phyloP scores from a whole-genome alignment of 2,113 vertebrate genomes.

The Dinomys branickii region DNA sequence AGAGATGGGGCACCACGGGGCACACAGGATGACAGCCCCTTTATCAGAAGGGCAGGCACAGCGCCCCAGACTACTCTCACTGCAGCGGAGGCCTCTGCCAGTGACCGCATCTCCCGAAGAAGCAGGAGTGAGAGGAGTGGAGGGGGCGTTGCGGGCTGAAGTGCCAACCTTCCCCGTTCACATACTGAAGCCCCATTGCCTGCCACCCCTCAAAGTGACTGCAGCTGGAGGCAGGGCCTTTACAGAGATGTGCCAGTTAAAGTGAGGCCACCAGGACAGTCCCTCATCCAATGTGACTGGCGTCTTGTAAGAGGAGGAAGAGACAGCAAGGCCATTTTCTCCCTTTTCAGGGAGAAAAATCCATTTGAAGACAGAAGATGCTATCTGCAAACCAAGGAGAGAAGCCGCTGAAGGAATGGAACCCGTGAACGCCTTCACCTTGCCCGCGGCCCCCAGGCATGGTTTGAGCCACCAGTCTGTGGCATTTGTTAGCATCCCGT shows the following conservation, averaged over 20 bases:
- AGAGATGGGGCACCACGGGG: background rate
- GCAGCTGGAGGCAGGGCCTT: background rate
- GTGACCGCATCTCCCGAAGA: background rate
- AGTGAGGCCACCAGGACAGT: background rate
- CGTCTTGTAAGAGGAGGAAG: background rate
- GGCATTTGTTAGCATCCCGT: background rate
- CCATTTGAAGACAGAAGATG: background rate
- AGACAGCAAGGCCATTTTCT: background rate
- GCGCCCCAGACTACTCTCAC: background rate
- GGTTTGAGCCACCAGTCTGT: background rate
- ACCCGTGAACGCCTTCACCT: background rate
- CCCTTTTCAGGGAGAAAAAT: background rate
- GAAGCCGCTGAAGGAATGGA: background rate
- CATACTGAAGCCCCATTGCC: background rate
- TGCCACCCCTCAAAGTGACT: background rate
- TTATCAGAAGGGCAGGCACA: background rate
- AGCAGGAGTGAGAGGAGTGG: rapidly evolving
- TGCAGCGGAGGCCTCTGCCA: background rate
- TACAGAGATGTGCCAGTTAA: background rate
- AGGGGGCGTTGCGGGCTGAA: background rate
- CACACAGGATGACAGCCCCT: background rate
- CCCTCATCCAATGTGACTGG: background rate
- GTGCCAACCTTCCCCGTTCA: background rate
- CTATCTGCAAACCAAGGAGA: background rate
- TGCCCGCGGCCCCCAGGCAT: background rate